Base-by-base conservation (phyloP, 1,140 invertebrate genomes). In the Zaprionus kolodkinae region DNA sequence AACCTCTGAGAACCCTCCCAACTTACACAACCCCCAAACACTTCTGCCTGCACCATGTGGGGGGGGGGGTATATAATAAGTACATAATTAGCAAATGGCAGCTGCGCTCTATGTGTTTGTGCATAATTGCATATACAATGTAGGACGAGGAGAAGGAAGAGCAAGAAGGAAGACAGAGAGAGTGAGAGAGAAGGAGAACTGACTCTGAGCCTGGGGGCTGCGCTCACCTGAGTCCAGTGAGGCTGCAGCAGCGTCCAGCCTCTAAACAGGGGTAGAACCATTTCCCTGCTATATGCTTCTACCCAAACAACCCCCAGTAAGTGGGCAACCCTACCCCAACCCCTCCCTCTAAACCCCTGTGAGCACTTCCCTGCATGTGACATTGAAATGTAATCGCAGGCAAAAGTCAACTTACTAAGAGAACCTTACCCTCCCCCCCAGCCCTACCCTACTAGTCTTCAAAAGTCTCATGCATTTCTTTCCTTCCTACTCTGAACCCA, bases 31-130 rank as follows among this genome's bases (percentile, higher is more conserved):
- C 25, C 12, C 12, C 15, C 11, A 21, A 7, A 48, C 50, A n/a
- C 33, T 2, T 50, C 21, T 9, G 21, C 10, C 35, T 25, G 11
- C 10, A 13, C 17, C 48, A 0, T 12, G 1, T 1, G 21, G 21
- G 21, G 21, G 21, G 21, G 21, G 11, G 11, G 21, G 55, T 52
- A 50, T 33, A 67, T 72, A 72, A 67, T 72, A 33, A 72, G 70
- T 60, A 72, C 45, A 72, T 72, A 72, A 72, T 67, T 72, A 72
- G 63, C 63, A 67, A 57, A 57, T 65, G 52, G 30, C 17, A 50
- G 68, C 40, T 12, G 27, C 13, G 6, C 15, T 43, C n/a, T 30
- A 30, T 45, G 17, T 45, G 35, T 55, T 27, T 36, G 33, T 50
- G 17, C 27, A 63, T 25, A 72, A 57, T 38, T 64, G 21, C 48